Percentiles rank a stretch among this genome's conserved stretches.
Conservation (phyloP, 2,888 invertebrate species). For the Neoascia interrupta region DNA sequence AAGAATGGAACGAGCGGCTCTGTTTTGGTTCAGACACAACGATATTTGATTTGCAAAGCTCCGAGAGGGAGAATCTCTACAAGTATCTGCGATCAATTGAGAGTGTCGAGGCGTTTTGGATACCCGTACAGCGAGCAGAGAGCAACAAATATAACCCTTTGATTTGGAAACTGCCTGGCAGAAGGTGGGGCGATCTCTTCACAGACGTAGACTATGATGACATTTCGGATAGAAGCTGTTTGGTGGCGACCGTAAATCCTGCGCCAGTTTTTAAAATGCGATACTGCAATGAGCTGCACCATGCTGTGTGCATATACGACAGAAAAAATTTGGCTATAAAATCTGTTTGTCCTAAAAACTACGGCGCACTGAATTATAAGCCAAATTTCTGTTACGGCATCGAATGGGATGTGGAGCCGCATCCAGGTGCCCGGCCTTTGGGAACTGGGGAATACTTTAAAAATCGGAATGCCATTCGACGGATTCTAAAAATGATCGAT, state of each 20-base stretch:
- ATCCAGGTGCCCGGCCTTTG: conserved; percentile 63
- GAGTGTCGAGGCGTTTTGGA: conserved; percentile 78
- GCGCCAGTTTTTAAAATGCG: conserved; percentile 64
- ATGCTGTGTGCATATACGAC: conserved; percentile 73
- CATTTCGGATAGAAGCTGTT: conserved; percentile 72
- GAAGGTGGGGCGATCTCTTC: conserved; percentile 74
- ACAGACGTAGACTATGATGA: conserved; percentile 69
- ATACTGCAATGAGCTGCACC: conserved; percentile 71
- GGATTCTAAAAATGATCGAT: conserved; percentile 65
- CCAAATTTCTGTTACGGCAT: conserved; percentile 75
- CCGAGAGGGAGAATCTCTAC: conserved; percentile 73
- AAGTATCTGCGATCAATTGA: conserved; percentile 71
- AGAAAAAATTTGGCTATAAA: conserved; percentile 68
- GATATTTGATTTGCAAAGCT: conserved; percentile 67
- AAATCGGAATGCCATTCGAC: conserved; percentile 70
- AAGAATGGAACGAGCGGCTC: conserved; percentile 72
- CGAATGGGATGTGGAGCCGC: conserved; percentile 69
- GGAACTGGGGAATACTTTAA: conserved; percentile 71
- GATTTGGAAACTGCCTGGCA: conserved; percentile 81
- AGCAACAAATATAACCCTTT: conserved; percentile 78
- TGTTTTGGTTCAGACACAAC: conserved; percentile 74
- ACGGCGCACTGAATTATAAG: conserved; percentile 72
- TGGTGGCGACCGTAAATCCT: conserved; percentile 63
- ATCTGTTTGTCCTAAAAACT: conserved; percentile 72
- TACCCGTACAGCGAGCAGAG: conserved; percentile 80